phyloP scores from a whole-genome alignment of 2,113 vertebrate genomes.

The Sinocyclocheilus anshuiensis region DNA sequence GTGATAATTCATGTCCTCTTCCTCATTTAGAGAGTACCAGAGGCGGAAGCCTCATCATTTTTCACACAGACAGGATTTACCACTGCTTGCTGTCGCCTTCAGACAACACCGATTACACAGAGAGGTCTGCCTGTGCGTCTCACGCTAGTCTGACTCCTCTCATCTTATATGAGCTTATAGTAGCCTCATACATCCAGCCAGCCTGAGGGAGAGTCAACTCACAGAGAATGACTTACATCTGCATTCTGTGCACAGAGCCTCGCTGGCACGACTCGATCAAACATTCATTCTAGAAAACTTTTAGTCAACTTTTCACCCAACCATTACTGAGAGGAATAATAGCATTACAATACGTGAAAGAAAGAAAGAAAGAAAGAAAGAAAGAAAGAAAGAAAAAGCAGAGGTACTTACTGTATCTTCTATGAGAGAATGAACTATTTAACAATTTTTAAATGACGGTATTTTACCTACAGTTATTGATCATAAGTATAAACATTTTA shows the following conservation, averaged over 20 bases:
- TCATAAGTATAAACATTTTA: neutral
- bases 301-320: neutral
- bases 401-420: neutral
- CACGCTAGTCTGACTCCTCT: neutral
- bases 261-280: neutral
- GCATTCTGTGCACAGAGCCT: neutral
- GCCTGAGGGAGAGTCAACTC: neutral
- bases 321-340: neutral
- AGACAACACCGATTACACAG: constrained; percentile 11
- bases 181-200: neutral
- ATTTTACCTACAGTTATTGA: neutral
- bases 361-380: too few species aligned
- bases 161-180: neutral
- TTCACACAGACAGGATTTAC: neutral
- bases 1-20: neutral
- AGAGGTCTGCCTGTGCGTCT: neutral
- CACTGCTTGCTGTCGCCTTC: neutral
- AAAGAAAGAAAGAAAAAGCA: too few species aligned
- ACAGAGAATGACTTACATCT: neutral
- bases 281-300: neutral
- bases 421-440: too few species aligned
- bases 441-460: too few species aligned
- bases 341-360: neutral
- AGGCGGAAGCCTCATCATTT: constrained; percentile 3
- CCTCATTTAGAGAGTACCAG: neutral